These are phyloP conservation scores for Mylabris sibirica DNA, from an alignment of 2,888 invertebrate species.

Conservation along the genomic window DNA sequence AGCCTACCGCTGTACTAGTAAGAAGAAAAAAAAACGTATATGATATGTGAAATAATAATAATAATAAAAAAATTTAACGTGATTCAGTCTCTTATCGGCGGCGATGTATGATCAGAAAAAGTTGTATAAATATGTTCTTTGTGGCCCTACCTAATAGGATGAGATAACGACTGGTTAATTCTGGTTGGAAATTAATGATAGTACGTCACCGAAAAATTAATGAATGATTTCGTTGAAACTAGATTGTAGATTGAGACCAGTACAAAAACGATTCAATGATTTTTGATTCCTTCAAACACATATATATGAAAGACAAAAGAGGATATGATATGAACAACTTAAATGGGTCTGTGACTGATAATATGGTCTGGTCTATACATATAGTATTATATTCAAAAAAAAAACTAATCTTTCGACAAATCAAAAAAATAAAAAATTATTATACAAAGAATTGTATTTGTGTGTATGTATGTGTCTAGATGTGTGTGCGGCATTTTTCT, in stretches of 20 bases:
- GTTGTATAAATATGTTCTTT: constrained; percentile 14
- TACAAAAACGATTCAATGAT: constrained; percentile 23
- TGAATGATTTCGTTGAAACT: constrained; percentile 14
- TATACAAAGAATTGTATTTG: constrained; percentile 24
- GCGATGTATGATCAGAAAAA: constrained; percentile 15
- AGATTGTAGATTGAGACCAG: constrained; percentile 17
- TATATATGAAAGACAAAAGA: constrained; percentile 9
- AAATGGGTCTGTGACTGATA: constrained; percentile 17
- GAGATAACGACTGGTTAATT: constrained; percentile 16
- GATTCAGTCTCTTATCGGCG: neutral
- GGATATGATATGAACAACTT: neutral
- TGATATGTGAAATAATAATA: neutral
- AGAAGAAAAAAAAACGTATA: neutral
- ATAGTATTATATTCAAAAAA: constrained; percentile 39
- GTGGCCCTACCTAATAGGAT: constrained; percentile 13
- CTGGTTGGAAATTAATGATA: constrained; percentile 16
- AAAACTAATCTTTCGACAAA: constrained; percentile 42
- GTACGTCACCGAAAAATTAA: constrained; percentile 22
- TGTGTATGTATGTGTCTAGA: neutral
- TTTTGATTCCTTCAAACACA: constrained; percentile 6
- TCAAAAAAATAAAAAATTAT: constrained; percentile 39
- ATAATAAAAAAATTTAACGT: neutral
- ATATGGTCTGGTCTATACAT: constrained; percentile 29
- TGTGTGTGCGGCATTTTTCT: constrained; percentile 37
- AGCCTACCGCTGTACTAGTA: neutral